phyloP scores from a whole-genome alignment of 2,113 vertebrate species.

The Agapornis roseicollis region DNA sequence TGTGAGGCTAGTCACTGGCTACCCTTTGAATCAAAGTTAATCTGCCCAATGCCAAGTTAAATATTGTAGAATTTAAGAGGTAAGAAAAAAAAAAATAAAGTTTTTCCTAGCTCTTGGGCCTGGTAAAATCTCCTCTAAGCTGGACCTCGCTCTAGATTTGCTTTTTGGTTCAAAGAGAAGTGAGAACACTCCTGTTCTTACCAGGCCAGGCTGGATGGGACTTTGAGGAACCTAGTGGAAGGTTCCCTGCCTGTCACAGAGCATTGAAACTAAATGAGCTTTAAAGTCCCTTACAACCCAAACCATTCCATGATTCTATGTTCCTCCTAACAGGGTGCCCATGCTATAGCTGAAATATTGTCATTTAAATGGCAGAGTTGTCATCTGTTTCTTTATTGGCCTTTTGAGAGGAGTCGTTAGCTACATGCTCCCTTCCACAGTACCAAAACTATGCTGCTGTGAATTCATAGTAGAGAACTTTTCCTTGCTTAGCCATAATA shows the following conservation, averaged over 20 bases:
- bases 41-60: background rate
- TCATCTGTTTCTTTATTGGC: background rate
- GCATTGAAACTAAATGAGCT: background rate
- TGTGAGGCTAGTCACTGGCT: background rate
- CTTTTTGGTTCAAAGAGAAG: background rate
- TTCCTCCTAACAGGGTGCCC: background rate
- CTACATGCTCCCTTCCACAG: background rate
- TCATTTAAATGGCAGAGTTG: background rate
- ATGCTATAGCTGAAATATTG: background rate
- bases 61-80: background rate
- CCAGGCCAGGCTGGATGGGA: background rate
- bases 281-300: background rate
- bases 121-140: background rate
- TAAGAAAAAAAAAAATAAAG: fast-evolving
- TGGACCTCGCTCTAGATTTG: fast-evolving
- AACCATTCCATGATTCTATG: background rate
- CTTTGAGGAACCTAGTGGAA: background rate
- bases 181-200: background rate
- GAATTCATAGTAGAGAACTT: background rate
- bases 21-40: background rate
- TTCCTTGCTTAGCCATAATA: background rate
- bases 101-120: background rate
- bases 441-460: background rate
- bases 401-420: background rate
- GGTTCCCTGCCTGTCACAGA: background rate